Evolutionary conservation across 2,888 invertebrate species (phyloP).

Genomic region (Hirtodrosophila confusa): DNA sequence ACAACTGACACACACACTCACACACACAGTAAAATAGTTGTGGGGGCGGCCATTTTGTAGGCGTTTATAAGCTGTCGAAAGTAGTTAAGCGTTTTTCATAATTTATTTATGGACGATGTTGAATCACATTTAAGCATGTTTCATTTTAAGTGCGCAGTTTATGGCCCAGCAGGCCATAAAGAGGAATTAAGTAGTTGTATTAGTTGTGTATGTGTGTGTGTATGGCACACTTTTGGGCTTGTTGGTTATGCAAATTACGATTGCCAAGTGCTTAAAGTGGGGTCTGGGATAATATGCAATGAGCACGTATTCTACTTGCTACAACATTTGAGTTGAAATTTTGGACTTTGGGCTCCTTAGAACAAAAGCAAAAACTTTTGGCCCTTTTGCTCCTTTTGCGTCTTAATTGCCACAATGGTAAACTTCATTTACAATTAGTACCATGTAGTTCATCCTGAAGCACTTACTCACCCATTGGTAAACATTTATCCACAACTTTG

Average conservation of each 20-base stretch:
- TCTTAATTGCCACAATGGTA: conserved; percentile 59
- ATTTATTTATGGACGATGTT: conserved; percentile 76
- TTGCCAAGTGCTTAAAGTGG: conserved; percentile 49
- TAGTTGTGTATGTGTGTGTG: conserved; percentile 22
- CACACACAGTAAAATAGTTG: conserved; percentile 52
- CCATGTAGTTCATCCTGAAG: conserved; percentile 51
- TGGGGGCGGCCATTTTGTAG: conserved; percentile 67
- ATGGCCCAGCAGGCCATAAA: conserved; percentile 73
- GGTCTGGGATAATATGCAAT: conserved; percentile 16
- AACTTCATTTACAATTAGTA: conserved; percentile 77
- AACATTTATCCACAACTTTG: conserved; percentile 73
- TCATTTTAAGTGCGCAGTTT: conserved; percentile 78
- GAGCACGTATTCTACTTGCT: not conserved
- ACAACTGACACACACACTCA: conserved; percentile 37
- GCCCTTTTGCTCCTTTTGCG: not conserved
- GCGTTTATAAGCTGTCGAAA: conserved; percentile 80
- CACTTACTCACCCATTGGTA: conserved; percentile 69
- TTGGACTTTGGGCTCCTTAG: conserved; percentile 1
- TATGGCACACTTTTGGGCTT: conserved; percentile 53
- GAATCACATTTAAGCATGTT: conserved; percentile 76
- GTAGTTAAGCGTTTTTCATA: conserved; percentile 81
- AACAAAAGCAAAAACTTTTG: conserved; percentile 19
- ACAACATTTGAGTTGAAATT: conserved; percentile 11
- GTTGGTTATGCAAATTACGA: conserved; percentile 64
- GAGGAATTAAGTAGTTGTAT: conserved; percentile 67